Evolutionary conservation across 2,113 vertebrate genomes (phyloP).

Genomic region (Ramphastos sulfuratus): DNA sequence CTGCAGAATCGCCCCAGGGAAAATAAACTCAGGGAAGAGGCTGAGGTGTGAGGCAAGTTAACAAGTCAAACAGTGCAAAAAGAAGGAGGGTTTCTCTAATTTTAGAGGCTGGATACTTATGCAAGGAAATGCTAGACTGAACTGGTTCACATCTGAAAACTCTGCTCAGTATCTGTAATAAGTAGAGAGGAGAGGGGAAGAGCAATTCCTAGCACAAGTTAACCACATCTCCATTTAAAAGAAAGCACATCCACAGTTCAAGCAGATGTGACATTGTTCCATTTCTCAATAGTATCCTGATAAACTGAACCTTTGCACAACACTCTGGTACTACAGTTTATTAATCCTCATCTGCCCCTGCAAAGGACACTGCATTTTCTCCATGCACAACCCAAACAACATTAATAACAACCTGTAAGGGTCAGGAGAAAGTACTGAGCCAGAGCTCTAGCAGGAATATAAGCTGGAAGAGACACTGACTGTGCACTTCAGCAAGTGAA

Average conservation of each 20-base stretch:
- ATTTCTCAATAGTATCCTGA: background rate
- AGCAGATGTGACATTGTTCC: background rate
- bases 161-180: background rate
- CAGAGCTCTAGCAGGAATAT: conserved; percentile 24
- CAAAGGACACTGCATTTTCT: background rate
- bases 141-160: background rate
- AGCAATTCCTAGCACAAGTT: background rate
- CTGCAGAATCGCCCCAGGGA: background rate
- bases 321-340: background rate
- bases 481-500: background rate
- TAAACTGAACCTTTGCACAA: background rate
- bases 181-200: no score
- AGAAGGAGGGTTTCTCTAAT: background rate
- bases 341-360: background rate
- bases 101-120: background rate
- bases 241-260: background rate
- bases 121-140: background rate
- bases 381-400: background rate
- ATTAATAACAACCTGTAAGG: background rate
- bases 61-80: background rate
- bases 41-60: background rate
- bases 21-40: background rate
- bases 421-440: background rate
- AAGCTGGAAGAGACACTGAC: conserved; percentile 35
- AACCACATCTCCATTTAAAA: background rate